phyloP scores from a whole-genome alignment of 2,888 invertebrate genomes.

The Cantharis lateralis region DNA sequence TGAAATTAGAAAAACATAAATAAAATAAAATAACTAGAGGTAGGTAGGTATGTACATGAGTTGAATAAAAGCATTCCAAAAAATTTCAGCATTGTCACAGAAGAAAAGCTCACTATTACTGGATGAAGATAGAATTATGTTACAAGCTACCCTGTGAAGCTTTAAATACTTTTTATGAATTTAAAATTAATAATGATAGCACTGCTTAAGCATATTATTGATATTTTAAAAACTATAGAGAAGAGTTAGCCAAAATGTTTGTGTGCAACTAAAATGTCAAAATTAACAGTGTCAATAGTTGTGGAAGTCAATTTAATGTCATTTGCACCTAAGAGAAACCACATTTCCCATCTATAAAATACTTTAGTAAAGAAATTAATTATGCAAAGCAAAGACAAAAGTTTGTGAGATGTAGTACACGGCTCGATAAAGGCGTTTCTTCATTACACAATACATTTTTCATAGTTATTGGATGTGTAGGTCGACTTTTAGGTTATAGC shows the following conservation, averaged over 20 bases:
- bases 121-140: constrained; percentile 11
- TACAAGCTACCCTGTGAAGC: constrained; percentile 26
- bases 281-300: neutral
- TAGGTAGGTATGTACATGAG: neutral
- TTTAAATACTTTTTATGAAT: constrained; percentile 3
- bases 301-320: neutral
- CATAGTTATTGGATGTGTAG: neutral
- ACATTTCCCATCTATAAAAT: neutral
- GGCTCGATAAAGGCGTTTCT: neutral
- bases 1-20: neutral
- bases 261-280: neutral
- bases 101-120: constrained; percentile 6
- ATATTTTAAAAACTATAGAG: neutral
- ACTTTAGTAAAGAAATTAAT: neutral
- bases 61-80: neutral
- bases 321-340: neutral
- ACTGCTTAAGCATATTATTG: constrained; percentile 10
- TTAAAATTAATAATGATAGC: neutral
- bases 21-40: neutral
- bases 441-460: neutral
- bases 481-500: neutral
- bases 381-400: neutral
- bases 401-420: neutral
- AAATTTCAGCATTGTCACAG: neutral
- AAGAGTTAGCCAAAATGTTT: neutral